Evolutionary conservation across 92 coral and sea anemone genomes (phyloP).

Genomic region (Pocillopora meandrina): DNA sequence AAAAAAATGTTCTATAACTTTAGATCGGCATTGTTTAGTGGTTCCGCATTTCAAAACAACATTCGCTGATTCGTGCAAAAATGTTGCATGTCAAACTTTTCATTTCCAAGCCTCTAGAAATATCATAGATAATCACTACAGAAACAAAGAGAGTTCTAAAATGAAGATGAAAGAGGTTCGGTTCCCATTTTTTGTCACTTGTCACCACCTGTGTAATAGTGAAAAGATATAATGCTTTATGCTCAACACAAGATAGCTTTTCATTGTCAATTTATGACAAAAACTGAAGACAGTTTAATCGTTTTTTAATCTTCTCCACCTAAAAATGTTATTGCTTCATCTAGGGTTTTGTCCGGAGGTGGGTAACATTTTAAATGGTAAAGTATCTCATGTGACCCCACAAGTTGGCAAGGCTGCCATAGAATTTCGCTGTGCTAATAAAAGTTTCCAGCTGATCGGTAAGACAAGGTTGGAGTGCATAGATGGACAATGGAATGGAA

Average conservation of each 20-base stretch:
- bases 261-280: neutral
- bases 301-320: neutral
- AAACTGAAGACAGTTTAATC: neutral
- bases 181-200: no score
- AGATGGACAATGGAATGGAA: constrained; percentile 56
- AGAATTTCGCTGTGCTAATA: constrained; percentile 31
- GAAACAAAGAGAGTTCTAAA: no score
- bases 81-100: no score
- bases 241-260: no score
- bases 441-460: constrained; percentile 34
- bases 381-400: constrained; percentile 4
- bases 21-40: neutral
- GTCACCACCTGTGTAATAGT: no score
- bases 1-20: neutral
- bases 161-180: no score
- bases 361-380: constrained; percentile 6
- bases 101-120: no score
- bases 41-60: no score
- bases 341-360: constrained; percentile 36
- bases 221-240: no score
- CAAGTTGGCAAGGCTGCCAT: constrained; percentile 1
- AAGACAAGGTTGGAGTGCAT: constrained; percentile 25
- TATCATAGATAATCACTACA: no score
- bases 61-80: no score
- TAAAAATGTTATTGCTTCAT: neutral